Evolutionary conservation across 2,113 vertebrate species (phyloP).

Genomic region (Hemiprocne comata): DNA sequence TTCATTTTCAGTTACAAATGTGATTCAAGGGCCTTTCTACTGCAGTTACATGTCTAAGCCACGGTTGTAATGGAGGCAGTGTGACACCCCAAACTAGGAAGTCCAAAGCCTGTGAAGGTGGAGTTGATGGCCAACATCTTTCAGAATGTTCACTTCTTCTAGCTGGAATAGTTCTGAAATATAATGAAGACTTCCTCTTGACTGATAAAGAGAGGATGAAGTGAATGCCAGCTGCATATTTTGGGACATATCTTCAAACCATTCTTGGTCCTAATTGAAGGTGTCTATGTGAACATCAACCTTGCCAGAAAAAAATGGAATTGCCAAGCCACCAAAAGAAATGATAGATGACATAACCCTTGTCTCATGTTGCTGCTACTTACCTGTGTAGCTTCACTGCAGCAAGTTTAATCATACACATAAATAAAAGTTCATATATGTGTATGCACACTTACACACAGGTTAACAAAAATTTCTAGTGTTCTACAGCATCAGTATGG

Average conservation of each 20-base stretch:
- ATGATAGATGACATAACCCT: not conserved
- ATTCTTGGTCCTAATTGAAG: slow-evolving; percentile 37
- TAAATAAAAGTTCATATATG: not conserved
- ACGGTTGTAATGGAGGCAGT: not conserved
- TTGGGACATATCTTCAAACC: not conserved
- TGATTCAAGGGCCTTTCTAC: not conserved
- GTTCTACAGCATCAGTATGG: not conserved
- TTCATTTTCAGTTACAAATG: not conserved
- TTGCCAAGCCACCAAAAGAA: slow-evolving; percentile 3
- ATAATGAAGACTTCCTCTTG: not conserved
- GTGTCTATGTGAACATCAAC: slow-evolving; percentile 1
- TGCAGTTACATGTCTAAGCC: not conserved
- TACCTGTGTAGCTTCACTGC: not conserved
- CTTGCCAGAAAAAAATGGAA: slow-evolving; percentile 33
- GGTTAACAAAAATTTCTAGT: not conserved
- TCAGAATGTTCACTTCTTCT: not conserved
- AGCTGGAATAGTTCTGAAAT: not conserved
- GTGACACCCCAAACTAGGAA: accelerated
- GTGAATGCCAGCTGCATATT: not conserved
- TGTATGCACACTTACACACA: not conserved
- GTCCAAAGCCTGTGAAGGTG: not conserved
- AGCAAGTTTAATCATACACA: not conserved
- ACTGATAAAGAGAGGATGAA: not conserved
- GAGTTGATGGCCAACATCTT: not conserved
- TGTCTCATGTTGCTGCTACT: not conserved